phyloP scores from a whole-genome alignment of 2,888 invertebrate species.

The Lasioglossum malachurum region DNA sequence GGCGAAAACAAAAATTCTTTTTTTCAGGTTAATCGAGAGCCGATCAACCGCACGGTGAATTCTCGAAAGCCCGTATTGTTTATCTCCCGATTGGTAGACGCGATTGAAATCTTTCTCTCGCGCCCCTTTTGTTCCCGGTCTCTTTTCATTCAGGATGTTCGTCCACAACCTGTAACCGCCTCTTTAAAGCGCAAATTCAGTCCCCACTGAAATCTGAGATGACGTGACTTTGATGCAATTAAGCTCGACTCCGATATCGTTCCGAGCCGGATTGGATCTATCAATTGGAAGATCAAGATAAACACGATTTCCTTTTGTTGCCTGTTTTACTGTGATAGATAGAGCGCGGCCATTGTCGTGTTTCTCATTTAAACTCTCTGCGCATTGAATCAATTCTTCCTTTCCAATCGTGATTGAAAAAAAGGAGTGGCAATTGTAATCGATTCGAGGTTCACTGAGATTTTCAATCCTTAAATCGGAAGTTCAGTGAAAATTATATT shows the following conservation, averaged over 20 bases:
- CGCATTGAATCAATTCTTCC: constrained; percentile 6
- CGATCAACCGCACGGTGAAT: constrained; percentile 78
- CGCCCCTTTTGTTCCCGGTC: constrained; percentile 62
- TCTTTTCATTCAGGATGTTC: constrained; percentile 68
- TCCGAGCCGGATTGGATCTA: constrained; percentile 1
- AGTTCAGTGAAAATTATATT: neutral
- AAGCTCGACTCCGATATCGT: constrained; percentile 27
- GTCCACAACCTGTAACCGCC: constrained; percentile 66
- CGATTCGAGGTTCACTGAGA: neutral
- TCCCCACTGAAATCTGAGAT: constrained; percentile 38
- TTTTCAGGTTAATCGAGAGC: constrained; percentile 79
- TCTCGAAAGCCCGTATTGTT: constrained; percentile 77
- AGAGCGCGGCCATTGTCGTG: neutral
- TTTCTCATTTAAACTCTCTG: neutral
- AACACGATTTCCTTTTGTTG: neutral
- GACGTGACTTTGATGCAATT: constrained; percentile 48
- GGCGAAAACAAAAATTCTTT: constrained; percentile 63
- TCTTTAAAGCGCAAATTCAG: constrained; percentile 60
- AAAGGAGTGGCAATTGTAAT: neutral
- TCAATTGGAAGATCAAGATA: neutral
- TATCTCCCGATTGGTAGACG: constrained; percentile 77
- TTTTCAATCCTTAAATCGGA: neutral
- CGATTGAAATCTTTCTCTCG: constrained; percentile 79
- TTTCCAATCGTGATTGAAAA: neutral
- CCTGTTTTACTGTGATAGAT: neutral